Evolutionary conservation across 1,140 invertebrate genomes (phyloP), one percentile per base, ranked within the genome.

Genomic region (Camponotus floridanus): DNA sequence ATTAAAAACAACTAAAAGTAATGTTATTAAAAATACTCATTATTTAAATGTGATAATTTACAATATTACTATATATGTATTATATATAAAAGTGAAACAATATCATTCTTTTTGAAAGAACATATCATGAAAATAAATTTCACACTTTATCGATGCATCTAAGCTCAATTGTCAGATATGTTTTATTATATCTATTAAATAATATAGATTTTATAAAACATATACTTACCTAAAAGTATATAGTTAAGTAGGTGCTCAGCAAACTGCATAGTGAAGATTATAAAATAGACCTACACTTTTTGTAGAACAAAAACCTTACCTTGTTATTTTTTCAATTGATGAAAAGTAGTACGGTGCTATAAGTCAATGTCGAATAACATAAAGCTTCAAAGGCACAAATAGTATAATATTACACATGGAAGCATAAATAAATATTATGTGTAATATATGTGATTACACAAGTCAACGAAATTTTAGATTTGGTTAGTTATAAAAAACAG

Each of bases 241-340:
- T 57, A 7, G 21, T 70, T 80, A 71, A 71, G 26, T 9, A 61
- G 67, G 68, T 74, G 68, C 55, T 83, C 79, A 61, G 79, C 70
- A 83, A 83, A 45, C 8, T 9, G 55, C 79, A 21, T 18, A 57
- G 39, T 83, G 67, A 83, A 61, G 18, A 83, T 83, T 74, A 74
- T 31, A 73, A 73, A 81, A 61, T 81, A 15, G 11, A 83, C 2
- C 31, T 62, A 9, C 55, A 1, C 33, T 45, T 73, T 74, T 73
- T 83, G 9, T 51, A 73, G 26, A 62, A 15, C 15, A 31, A 61
- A 74, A 83, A 18, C 62, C 79, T 83, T 83, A 83, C 79, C 79
- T 83, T 1, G 39, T 62, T 62, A 74, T 71, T 21, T 68, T 80
- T 81, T 59, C 36, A 62, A 57, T 48, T 48, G 68, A 5, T 2